phyloP scores from a whole-genome alignment of 2,113 vertebrate genomes.

The Gobius niger region DNA sequence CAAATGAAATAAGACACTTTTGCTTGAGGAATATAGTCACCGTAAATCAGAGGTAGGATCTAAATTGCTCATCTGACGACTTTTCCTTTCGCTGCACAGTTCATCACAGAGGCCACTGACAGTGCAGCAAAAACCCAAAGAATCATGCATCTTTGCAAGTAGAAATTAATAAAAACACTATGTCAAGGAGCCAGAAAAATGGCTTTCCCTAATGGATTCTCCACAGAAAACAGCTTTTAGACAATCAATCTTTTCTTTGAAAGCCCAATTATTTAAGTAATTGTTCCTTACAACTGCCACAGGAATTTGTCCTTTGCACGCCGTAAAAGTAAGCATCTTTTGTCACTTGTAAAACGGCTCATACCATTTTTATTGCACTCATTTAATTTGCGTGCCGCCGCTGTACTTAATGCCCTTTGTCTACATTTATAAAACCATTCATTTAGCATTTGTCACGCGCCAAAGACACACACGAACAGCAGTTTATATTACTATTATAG shows the following conservation, averaged over 20 bases:
- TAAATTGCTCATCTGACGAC: slow-evolving; percentile 73
- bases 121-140: slow-evolving; percentile 65
- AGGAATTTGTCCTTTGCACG: slow-evolving; percentile 78
- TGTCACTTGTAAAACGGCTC: slow-evolving; percentile 71
- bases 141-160: slow-evolving; percentile 78
- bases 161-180: slow-evolving; percentile 82
- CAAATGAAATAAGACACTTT: slow-evolving; percentile 24
- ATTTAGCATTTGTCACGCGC: slow-evolving; percentile 59
- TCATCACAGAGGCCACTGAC: slow-evolving; percentile 71
- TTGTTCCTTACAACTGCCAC: slow-evolving; percentile 79
- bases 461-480: slow-evolving; percentile 3
- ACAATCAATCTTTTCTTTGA: slow-evolving; percentile 81
- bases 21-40: slow-evolving; percentile 35
- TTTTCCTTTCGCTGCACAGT: slow-evolving; percentile 58
- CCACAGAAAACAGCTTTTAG: slow-evolving; percentile 82
- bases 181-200: slow-evolving; percentile 80
- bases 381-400: slow-evolving; percentile 64
- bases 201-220: slow-evolving; percentile 81
- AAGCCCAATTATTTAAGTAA: slow-evolving; percentile 83
- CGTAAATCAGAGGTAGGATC: slow-evolving; percentile 71
- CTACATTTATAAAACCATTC: slow-evolving; percentile 65
- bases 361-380: slow-evolving; percentile 69
- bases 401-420: slow-evolving; percentile 62
- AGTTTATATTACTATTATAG: slow-evolving; percentile 29
- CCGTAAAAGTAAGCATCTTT: slow-evolving; percentile 78